Evolutionary conservation across 2,888 invertebrate genomes (phyloP), one percentile per base, ranked within the genome.

Genomic region (Melanostoma scalare): DNA sequence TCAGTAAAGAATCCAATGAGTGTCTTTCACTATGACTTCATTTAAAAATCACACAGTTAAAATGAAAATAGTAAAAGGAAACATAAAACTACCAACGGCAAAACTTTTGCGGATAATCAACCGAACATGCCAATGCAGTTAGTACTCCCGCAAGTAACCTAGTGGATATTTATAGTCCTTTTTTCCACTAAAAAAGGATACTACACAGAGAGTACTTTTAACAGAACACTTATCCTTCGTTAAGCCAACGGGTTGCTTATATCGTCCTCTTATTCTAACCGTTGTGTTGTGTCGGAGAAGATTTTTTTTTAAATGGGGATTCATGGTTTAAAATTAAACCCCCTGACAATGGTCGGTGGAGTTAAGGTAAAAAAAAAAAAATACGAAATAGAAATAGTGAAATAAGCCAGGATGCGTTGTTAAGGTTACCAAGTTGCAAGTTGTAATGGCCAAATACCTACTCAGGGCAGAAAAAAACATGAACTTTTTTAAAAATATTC

Each of bases 101-200:
- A 48, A 81, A 82, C 44, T 77, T 77, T 82, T 55, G 77, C 68
- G 81, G 77, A 82, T 82, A 82, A 82, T 82, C 81, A 82, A 77
- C 77, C 68, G 73, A 82, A 77, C 81, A 82, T 61, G 73, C 81
- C 81, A 76, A 81, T 81, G 81, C 46, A 68, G 72, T 20, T 1
- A 20, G 20, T 48, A 44, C 60, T 50, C 35, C 36, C 31, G 31
- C 72, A 48, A 30, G 58, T 71, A 80, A 80, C 53, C 44, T 75
- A 8, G 20, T 5, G 2, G 9, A 6, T 20, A 10, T 6, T 0
- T 9, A 46, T 61, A 58, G 61, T 31, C 38, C 33, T 40, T 46
- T 53, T 61, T 10, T 10, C 8, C 65, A 68, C 46, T 33, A 46
- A 80, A 53, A 69, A 55, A 48, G 53, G 76, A 76, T 72, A 72